Conservation (phyloP, 2,888 invertebrate genomes). For the Ennomos fuscantarius region DNA sequence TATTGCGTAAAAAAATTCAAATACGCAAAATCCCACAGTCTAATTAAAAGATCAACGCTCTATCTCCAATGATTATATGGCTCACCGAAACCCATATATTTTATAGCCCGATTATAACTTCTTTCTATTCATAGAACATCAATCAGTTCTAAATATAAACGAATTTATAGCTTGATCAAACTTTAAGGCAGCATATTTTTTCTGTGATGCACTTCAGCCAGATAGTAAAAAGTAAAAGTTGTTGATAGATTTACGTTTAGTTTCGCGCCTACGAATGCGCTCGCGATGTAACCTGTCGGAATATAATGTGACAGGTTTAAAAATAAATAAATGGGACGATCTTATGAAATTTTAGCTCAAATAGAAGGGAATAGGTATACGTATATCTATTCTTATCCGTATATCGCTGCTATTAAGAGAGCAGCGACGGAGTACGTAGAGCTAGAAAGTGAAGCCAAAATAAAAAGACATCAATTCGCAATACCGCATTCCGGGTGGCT, state of each 20-base stretch:
- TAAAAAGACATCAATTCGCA: too few species aligned
- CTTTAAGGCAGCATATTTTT: conserved; percentile 56
- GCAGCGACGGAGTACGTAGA: too few species aligned
- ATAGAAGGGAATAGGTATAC: too few species aligned
- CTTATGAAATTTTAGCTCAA: conserved; percentile 4
- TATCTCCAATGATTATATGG: background rate
- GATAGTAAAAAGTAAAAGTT: conserved; percentile 42
- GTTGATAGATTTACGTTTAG: conserved; percentile 41
- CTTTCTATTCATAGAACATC: conserved; percentile 51
- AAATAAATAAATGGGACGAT: conserved; percentile 17
- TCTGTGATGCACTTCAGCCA: conserved; percentile 46
- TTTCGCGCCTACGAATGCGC: conserved; percentile 7
- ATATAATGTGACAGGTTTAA: conserved; percentile 11
- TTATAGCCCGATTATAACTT: conserved; percentile 38
- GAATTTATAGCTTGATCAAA: conserved; percentile 42
- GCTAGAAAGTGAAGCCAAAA: too few species aligned
- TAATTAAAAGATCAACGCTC: conserved; percentile 49
- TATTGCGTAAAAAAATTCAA: too few species aligned
- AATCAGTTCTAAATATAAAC: conserved; percentile 53
- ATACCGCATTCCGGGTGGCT: too few species aligned
- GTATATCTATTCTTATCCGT: too few species aligned
- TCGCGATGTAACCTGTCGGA: background rate
- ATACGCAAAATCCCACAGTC: conserved; percentile 29
- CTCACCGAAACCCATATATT: conserved; percentile 21
- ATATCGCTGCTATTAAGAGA: too few species aligned